phyloP scores from a whole-genome alignment of 2,113 vertebrate species.

The Pachycephala philippinensis region DNA sequence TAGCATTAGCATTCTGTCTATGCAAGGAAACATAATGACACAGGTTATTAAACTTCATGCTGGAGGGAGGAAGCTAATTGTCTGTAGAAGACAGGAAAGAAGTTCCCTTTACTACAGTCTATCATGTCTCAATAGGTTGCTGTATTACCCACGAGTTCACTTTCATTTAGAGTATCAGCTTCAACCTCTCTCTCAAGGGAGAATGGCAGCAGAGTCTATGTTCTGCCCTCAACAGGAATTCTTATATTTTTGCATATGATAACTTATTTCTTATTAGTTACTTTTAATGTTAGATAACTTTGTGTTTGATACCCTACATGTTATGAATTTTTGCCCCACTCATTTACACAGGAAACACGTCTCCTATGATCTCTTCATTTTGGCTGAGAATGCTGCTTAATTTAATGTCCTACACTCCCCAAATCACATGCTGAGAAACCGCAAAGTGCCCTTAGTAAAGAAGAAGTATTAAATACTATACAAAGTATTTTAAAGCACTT shows the following conservation, averaged over 20 bases:
- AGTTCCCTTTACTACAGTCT: background rate
- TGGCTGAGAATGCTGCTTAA: background rate
- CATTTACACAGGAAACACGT: background rate
- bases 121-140: background rate
- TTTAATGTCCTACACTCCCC: background rate
- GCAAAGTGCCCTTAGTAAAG: background rate
- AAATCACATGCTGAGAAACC: background rate
- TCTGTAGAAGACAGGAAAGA: slow-evolving; percentile 28
- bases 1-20: slow-evolving; percentile 8
- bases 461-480: background rate
- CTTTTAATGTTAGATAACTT: background rate
- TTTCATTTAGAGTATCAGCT: background rate
- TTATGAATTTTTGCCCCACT: background rate
- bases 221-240: background rate
- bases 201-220: background rate
- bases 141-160: background rate
- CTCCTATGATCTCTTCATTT: background rate
- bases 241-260: background rate
- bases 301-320: background rate
- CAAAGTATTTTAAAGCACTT: background rate
- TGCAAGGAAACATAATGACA: slow-evolving; percentile 1
- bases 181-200: background rate
- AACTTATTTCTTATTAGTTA: background rate
- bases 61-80: slow-evolving; percentile 28
- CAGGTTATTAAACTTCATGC: slow-evolving; percentile 36